A percentile compares a stretch with the other conserved stretches of the same genome.
phyloP scores from a whole-genome alignment of 2,888 invertebrate species.

The Gortyna flavago region DNA sequence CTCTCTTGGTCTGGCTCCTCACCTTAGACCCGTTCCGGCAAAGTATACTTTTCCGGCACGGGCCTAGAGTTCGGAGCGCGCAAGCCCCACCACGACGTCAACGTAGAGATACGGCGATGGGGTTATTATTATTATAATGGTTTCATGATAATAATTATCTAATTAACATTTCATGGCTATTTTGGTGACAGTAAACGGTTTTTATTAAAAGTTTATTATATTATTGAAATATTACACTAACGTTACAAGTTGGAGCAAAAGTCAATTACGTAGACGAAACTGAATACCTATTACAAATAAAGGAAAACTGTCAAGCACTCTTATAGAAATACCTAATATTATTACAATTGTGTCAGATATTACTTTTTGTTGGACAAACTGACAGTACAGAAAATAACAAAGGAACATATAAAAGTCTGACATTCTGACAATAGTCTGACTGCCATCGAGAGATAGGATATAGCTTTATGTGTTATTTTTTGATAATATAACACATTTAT shows the following conservation, averaged over 20 bases:
- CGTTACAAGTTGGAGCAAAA: not conserved
- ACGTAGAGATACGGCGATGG: too few species aligned
- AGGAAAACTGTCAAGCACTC: not conserved
- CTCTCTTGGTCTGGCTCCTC: too few species aligned
- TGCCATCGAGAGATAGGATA: not conserved
- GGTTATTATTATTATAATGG: too few species aligned
- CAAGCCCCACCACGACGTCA: too few species aligned
- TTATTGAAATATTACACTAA: not conserved
- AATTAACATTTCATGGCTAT: not conserved
- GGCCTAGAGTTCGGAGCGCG: too few species aligned
- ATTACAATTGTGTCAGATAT: slow-evolving; percentile 1
- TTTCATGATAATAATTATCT: slow-evolving; percentile 20
- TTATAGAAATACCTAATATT: slow-evolving; percentile 8
- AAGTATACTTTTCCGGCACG: too few species aligned
- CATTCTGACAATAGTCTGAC: slow-evolving; percentile 8
- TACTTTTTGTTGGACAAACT: slow-evolving; percentile 7
- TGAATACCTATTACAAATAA: not conserved
- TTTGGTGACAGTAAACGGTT: not conserved
- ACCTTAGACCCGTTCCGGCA: too few species aligned
- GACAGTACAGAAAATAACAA: not conserved
- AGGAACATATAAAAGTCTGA: slow-evolving; percentile 10
- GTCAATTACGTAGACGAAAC: not conserved
- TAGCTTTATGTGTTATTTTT: not conserved
- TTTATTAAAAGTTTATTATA: not conserved
- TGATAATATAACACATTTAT: not conserved